These are phyloP conservation scores for Lucinisca nassula DNA, from an alignment of 2,888 invertebrate genomes.

Conservation along the genomic window DNA sequence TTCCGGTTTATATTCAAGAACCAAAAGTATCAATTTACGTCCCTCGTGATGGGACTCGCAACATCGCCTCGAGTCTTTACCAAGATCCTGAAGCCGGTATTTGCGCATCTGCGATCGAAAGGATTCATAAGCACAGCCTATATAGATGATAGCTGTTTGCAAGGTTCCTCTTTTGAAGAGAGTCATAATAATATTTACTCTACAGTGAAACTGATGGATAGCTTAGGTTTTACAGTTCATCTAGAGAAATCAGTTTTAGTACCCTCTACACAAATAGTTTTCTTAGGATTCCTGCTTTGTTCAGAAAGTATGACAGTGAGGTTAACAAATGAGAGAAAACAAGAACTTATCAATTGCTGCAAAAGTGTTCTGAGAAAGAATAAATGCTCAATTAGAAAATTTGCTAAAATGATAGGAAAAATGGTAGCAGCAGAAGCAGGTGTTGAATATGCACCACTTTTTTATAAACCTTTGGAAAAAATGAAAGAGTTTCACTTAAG, in stretches of 20 bases:
- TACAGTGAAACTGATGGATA: slow-evolving; percentile 40
- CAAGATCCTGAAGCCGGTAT: slow-evolving; percentile 25
- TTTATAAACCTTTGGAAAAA: slow-evolving; percentile 39
- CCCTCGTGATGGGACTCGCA: slow-evolving; percentile 22
- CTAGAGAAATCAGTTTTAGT: slow-evolving; percentile 45
- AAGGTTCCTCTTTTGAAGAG: slow-evolving; percentile 17
- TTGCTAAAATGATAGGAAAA: slow-evolving; percentile 35
- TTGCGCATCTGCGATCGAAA: slow-evolving; percentile 3
- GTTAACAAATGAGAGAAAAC: slow-evolving; percentile 4
- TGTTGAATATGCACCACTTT: slow-evolving; percentile 37
- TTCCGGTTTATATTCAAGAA: slow-evolving; percentile 10
- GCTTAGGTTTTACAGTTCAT: slow-evolving; percentile 52
- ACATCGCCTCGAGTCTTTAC: slow-evolving; percentile 27
- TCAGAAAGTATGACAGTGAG: slow-evolving; percentile 23
- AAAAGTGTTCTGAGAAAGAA: background rate
- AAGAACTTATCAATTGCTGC: background rate
- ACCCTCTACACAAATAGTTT: slow-evolving; percentile 49
- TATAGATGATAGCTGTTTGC: slow-evolving; percentile 56
- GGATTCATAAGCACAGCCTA: slow-evolving; percentile 40
- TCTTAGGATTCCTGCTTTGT: slow-evolving; percentile 47
- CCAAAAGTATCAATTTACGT: slow-evolving; percentile 26
- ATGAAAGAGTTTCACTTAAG: slow-evolving; percentile 28
- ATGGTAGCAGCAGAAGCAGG: slow-evolving; percentile 38
- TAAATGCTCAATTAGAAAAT: slow-evolving; percentile 17
- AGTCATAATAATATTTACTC: slow-evolving; percentile 18